Percentiles rank a stretch among this genome's conserved stretches.
These are phyloP conservation scores for Condylura cristata DNA, from an alignment of 2,113 vertebrate genomes.

Conservation along the genomic window DNA sequence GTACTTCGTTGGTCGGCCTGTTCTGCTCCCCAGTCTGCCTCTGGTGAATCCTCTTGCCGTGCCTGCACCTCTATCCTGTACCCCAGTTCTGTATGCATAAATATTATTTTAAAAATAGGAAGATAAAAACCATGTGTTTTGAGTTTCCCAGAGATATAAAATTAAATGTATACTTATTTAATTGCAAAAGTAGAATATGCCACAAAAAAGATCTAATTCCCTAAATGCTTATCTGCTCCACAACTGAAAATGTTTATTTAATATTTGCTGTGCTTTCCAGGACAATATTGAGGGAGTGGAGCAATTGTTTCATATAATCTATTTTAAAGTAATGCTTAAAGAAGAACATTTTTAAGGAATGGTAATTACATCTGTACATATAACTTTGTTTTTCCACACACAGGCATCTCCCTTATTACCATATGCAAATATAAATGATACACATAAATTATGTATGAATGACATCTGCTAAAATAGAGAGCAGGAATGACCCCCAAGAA, in stretches of 20 bases:
- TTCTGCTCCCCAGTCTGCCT: no score
- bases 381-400: background rate
- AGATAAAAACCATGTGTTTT: background rate
- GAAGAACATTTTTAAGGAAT: background rate
- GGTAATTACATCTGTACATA: background rate
- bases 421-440: background rate
- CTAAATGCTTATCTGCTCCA: background rate
- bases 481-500: background rate
- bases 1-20: no score
- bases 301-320: background rate
- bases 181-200: background rate
- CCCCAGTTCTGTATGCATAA: no score
- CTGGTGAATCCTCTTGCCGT: no score
- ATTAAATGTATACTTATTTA: background rate
- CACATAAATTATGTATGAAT: background rate
- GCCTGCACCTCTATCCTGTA: no score
- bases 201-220: background rate
- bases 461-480: background rate
- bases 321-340: background rate
- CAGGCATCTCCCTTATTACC: background rate
- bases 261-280: background rate
- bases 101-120: no score
- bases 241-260: background rate
- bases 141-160: background rate
- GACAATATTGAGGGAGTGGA: background rate